A percentile compares a stretch with the other conserved stretches of the same genome.
Evolutionary conservation across 1,140 invertebrate species (phyloP).

Genomic region (Scaptomyza hsui): DNA sequence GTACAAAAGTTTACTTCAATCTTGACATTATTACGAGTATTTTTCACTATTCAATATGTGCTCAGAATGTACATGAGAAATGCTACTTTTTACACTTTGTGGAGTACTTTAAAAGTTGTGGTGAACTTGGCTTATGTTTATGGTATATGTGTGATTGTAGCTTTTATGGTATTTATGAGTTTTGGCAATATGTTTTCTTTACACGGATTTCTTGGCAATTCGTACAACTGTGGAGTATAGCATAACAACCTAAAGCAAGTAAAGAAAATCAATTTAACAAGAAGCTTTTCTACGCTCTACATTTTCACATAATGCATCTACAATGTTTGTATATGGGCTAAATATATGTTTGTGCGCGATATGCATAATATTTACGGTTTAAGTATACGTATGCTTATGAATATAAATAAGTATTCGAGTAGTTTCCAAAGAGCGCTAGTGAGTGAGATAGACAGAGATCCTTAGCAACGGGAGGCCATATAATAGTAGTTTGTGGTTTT

Average conservation of each 20-base stretch:
- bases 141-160: constrained; percentile 18
- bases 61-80: constrained; percentile 22
- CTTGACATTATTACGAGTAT: constrained; percentile 24
- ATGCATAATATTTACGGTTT: constrained; percentile 57
- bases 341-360: constrained; percentile 54
- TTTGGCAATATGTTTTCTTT: constrained; percentile 65
- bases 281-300: constrained; percentile 66
- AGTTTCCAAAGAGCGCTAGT: constrained; percentile 46
- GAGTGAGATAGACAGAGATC: constrained; percentile 48
- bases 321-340: constrained; percentile 31
- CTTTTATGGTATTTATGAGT: constrained; percentile 30
- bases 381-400: constrained; percentile 55
- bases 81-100: constrained; percentile 20
- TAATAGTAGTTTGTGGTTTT: constrained; percentile 46
- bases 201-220: constrained; percentile 48
- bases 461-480: constrained; percentile 59
- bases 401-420: constrained; percentile 58
- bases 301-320: constrained; percentile 36
- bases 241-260: constrained; percentile 52
- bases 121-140: constrained; percentile 31
- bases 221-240: constrained; percentile 42
- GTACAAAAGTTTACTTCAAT: constrained; percentile 68
- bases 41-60: constrained; percentile 6
- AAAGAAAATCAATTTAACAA: constrained; percentile 72
- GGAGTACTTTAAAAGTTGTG: not conserved